phyloP scores from a whole-genome alignment of 2,888 invertebrate species.

The Drosophila diplacantha region DNA sequence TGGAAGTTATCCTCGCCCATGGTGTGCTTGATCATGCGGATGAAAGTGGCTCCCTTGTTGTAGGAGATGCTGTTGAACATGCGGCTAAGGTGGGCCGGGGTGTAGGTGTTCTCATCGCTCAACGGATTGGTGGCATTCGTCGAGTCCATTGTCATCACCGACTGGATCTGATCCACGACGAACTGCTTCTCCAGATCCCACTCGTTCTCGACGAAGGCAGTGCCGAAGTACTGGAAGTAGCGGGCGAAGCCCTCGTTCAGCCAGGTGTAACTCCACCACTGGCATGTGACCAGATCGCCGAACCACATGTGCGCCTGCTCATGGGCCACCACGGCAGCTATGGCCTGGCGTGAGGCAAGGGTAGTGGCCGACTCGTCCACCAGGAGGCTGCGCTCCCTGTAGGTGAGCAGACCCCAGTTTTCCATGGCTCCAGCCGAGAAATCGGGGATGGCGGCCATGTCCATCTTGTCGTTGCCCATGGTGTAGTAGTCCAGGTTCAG shows the following conservation, averaged over 20 bases:
- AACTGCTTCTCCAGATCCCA: conserved; percentile 85
- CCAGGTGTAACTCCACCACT: conserved; percentile 81
- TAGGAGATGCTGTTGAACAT: conserved; percentile 85
- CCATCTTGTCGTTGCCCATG: conserved; percentile 83
- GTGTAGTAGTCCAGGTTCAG: conserved; percentile 80
- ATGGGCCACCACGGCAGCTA: conserved; percentile 80
- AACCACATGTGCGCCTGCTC: conserved; percentile 84
- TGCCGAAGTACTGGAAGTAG: conserved; percentile 85
- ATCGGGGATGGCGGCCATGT: conserved; percentile 91
- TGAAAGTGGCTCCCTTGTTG: conserved; percentile 83
- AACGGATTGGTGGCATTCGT: conserved; percentile 81
- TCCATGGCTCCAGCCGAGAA: conserved; percentile 93
- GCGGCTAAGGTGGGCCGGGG: conserved; percentile 80
- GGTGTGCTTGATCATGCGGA: conserved; percentile 84
- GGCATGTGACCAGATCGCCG: conserved; percentile 81
- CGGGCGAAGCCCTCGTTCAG: conserved; percentile 84
- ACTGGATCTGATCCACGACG: conserved; percentile 84
- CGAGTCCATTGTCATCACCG: conserved; percentile 82
- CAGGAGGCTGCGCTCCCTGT: conserved; percentile 84
- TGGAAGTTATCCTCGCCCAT: conserved; percentile 80
- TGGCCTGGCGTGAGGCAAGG: conserved; percentile 80
- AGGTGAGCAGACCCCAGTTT: conserved; percentile 93
- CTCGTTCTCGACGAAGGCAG: conserved; percentile 79
- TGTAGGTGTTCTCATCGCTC: conserved; percentile 79
- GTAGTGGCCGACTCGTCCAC: conserved; percentile 82